Conservation (phyloP, 2,113 vertebrate genomes). For the Podarcis cretensis region DNA sequence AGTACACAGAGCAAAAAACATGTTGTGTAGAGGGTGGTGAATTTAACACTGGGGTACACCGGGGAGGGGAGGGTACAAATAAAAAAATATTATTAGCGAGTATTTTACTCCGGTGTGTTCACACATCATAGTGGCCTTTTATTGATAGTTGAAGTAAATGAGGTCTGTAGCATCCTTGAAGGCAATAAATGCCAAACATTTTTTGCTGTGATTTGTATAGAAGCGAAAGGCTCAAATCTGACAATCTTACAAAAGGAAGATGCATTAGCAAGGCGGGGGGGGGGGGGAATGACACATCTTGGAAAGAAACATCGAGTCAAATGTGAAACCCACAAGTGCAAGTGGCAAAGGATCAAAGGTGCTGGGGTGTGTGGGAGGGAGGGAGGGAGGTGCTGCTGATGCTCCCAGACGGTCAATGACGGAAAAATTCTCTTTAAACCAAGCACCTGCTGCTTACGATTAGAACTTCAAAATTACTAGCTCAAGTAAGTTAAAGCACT, state of each 20-base stretch:
- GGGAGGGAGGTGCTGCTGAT: conserved; percentile 53
- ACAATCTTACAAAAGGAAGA: conserved; percentile 14
- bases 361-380: conserved; percentile 62
- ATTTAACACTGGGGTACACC: not conserved
- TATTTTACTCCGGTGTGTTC: not conserved
- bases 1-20: not conserved
- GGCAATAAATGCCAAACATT: conserved; percentile 3
- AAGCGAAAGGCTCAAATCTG: conserved; percentile 9
- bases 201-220: not conserved
- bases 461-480: conserved; percentile 44
- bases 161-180: conserved; percentile 12
- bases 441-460: conserved; percentile 67
- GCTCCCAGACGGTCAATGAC: conserved; percentile 46
- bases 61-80: no score
- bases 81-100: no score
- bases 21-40: not conserved
- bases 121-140: not conserved
- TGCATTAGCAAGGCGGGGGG: conserved; percentile 27
- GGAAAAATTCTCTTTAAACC: conserved; percentile 59
- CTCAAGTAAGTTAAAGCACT: conserved; percentile 55
- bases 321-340: conserved; percentile 64
- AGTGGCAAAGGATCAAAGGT: conserved; percentile 71
- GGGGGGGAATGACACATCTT: conserved; percentile 53
- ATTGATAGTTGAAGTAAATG: not conserved
- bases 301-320: conserved; percentile 53